Conservation (phyloP, 2,888 invertebrate genomes). For the Rutpela maculata region DNA sequence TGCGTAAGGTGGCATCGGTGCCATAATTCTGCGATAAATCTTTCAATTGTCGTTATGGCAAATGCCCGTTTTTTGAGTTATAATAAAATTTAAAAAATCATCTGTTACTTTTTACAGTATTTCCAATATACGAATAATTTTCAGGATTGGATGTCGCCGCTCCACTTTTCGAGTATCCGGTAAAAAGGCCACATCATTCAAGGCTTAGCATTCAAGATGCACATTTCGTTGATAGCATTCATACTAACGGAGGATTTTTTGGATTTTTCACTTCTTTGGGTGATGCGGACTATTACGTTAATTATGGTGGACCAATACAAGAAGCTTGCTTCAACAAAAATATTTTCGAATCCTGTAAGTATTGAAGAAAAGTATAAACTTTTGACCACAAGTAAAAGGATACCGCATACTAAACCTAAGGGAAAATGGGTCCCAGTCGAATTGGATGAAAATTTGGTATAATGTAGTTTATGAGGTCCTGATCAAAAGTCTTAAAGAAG, state of each 20-base stretch:
- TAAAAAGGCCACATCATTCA: conserved; percentile 43
- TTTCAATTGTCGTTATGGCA: no score
- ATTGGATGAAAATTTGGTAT: no score
- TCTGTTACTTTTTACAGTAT: not conserved
- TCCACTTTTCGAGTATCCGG: conserved; percentile 59
- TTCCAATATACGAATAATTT: not conserved
- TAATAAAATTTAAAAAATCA: no score
- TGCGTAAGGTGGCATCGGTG: no score
- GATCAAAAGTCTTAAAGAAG: no score
- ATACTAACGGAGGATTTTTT: conserved; percentile 60
- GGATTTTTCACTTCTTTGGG: conserved; percentile 54
- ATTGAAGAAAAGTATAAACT: not conserved
- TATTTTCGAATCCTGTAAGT: conserved; percentile 57
- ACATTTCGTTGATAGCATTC: conserved; percentile 57
- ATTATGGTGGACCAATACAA: conserved; percentile 58
- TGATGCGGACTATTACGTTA: conserved; percentile 56
- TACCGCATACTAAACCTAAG: no score
- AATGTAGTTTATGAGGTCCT: no score
- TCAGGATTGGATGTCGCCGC: conserved; percentile 60
- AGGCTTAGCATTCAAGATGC: conserved; percentile 55
- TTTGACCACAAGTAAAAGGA: no score
- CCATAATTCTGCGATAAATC: no score
- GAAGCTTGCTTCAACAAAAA: conserved; percentile 55
- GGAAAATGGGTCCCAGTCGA: no score
- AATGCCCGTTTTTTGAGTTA: no score